Conservation (phyloP, 2,113 vertebrate genomes). For the Leptosomus discolor region DNA sequence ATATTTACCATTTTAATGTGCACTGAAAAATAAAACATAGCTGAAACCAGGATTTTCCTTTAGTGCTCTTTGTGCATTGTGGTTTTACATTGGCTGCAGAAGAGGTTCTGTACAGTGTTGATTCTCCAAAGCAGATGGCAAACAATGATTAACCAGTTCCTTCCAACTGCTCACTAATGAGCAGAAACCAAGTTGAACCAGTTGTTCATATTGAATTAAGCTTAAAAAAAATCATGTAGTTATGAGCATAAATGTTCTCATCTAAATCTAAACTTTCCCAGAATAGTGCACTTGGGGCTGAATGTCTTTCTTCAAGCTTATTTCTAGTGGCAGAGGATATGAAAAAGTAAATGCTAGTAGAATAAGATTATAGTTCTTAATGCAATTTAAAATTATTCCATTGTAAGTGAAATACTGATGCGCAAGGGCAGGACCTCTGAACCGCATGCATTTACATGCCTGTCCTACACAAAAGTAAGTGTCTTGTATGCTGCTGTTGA, state of each 20-base stretch:
- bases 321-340: slow-evolving; percentile 27
- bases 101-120: not conserved
- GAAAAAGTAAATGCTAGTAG: not conserved
- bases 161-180: slow-evolving; percentile 1
- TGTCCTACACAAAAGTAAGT: not conserved
- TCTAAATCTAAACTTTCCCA: not conserved
- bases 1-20: not conserved
- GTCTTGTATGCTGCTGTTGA: not conserved
- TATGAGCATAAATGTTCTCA: not conserved
- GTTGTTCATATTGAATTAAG: not conserved
- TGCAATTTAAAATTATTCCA: slow-evolving; percentile 4
- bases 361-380: not conserved
- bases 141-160: slow-evolving; percentile 53
- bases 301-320: not conserved
- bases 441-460: not conserved
- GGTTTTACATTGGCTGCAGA: not conserved
- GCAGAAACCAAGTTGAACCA: not conserved
- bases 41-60: slow-evolving; percentile 21
- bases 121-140: slow-evolving; percentile 12
- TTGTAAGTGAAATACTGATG: slow-evolving; percentile 11
- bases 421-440: not conserved
- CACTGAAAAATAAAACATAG: not conserved
- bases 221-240: not conserved
- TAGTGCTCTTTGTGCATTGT: not conserved
- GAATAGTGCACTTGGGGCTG: not conserved